Conservation (phyloP, 2,113 vertebrate species). For the Labrus mixtus region DNA sequence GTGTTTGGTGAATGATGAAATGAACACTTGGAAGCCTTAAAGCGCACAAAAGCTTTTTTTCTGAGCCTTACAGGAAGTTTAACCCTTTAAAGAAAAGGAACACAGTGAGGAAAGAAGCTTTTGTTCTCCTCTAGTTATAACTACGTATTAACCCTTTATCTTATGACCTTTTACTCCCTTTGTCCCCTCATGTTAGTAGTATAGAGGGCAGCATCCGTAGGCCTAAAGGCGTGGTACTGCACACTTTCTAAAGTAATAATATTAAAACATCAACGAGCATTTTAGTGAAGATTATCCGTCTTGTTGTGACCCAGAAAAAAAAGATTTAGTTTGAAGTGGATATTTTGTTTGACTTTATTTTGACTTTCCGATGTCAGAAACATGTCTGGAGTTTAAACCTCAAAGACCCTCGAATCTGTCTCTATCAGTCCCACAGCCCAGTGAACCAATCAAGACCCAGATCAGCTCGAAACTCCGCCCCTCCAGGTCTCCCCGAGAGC, state of each 20-base stretch:
- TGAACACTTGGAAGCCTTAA: slow-evolving; percentile 84
- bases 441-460: background rate
- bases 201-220: slow-evolving; percentile 79
- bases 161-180: slow-evolving; percentile 58
- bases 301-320: slow-evolving; percentile 81
- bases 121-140: slow-evolving; percentile 71
- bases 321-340: slow-evolving; percentile 84
- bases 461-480: slow-evolving; percentile 39
- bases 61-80: slow-evolving; percentile 71
- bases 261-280: slow-evolving; percentile 66
- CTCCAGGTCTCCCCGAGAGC: too few species aligned
- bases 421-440: background rate
- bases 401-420: slow-evolving; percentile 56
- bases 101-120: background rate
- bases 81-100: slow-evolving; percentile 66
- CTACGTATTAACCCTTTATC: slow-evolving; percentile 72
- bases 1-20: slow-evolving; percentile 24
- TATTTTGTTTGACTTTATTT: slow-evolving; percentile 73
- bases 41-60: slow-evolving; percentile 83
- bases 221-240: slow-evolving; percentile 83
- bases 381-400: slow-evolving; percentile 44
- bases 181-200: slow-evolving; percentile 70
- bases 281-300: slow-evolving; percentile 76
- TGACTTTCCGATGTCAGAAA: slow-evolving; percentile 77
- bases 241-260: slow-evolving; percentile 80